A percentile compares a stretch with the other conserved stretches of the same genome.
Conservation (phyloP, 2,888 invertebrate species). For the Ariolimax columbianus region DNA sequence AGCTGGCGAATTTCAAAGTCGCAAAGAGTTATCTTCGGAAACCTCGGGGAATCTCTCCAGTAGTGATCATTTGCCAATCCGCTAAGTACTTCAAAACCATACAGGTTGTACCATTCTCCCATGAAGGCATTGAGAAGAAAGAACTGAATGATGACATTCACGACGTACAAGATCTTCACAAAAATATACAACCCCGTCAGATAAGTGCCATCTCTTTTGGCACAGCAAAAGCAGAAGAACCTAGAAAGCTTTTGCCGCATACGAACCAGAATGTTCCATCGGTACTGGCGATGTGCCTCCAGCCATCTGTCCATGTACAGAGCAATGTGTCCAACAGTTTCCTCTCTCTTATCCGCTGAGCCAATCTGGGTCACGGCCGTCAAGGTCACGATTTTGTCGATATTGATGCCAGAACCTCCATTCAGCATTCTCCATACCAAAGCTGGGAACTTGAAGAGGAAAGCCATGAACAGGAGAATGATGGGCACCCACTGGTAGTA, state of each 20-base stretch:
- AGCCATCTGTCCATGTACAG: constrained; percentile 72
- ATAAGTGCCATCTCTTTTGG: constrained; percentile 72
- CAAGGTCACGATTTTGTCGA: constrained; percentile 71
- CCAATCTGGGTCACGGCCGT: constrained; percentile 68
- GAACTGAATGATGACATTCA: constrained; percentile 70
- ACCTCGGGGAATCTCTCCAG: constrained; percentile 68
- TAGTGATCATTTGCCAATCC: constrained; percentile 62
- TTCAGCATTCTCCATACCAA: constrained; percentile 79
- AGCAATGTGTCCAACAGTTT: constrained; percentile 68
- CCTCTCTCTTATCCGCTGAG: constrained; percentile 64
- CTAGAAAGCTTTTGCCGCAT: constrained; percentile 66
- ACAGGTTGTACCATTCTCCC: constrained; percentile 71
- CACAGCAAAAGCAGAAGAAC: constrained; percentile 68
- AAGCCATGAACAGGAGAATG: constrained; percentile 80
- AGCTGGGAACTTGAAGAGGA: constrained; percentile 80
- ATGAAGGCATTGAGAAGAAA: constrained; percentile 72
- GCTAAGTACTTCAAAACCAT: constrained; percentile 69
- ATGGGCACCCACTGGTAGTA: constrained; percentile 79
- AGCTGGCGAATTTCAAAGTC: constrained; percentile 73
- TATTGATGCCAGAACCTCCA: constrained; percentile 70
- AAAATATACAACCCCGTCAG: constrained; percentile 72
- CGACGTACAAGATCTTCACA: constrained; percentile 67
- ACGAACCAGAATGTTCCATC: constrained; percentile 67
- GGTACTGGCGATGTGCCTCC: constrained; percentile 69
- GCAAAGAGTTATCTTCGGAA: constrained; percentile 71